These are phyloP conservation scores for Prenolepis imparis DNA, from an alignment of 2,888 invertebrate genomes.

Conservation along the genomic window DNA sequence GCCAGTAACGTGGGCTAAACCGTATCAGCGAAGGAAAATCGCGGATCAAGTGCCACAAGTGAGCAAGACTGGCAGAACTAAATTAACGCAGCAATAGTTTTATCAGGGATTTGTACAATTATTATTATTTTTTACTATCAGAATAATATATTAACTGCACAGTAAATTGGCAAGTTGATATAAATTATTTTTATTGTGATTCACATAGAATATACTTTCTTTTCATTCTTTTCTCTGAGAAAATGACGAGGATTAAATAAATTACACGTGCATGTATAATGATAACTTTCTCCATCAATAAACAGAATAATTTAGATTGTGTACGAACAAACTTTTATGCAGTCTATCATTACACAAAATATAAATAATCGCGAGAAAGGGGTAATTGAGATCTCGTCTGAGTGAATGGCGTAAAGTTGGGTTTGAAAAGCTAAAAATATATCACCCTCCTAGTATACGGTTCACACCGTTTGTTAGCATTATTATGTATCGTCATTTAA, in stretches of 20 bases:
- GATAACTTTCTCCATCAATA: not conserved
- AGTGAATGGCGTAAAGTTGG: conserved; percentile 18
- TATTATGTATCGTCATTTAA: conserved; percentile 39
- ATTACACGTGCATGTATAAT: not conserved
- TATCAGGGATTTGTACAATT: not conserved
- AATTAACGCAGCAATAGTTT: not conserved
- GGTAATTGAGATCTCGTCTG: not conserved
- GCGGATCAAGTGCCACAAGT: not conserved
- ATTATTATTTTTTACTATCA: not conserved
- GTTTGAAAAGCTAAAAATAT: conserved; percentile 37
- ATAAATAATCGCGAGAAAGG: conserved; percentile 20
- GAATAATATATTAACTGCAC: not conserved
- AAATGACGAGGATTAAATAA: not conserved
- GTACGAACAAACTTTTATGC: not conserved
- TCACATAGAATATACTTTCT: not conserved
- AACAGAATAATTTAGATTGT: not conserved
- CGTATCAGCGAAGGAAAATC: not conserved
- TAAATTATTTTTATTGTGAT: not conserved
- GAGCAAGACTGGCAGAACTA: not conserved
- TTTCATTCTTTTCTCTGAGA: not conserved
- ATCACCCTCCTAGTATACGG: not conserved
- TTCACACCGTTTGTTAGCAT: not conserved
- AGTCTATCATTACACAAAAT: conserved; percentile 1
- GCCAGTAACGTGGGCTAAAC: not conserved
- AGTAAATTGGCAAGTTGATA: not conserved